Evolutionary conservation across 2,888 invertebrate genomes (phyloP).

Genomic region (Oasisia sp.): DNA sequence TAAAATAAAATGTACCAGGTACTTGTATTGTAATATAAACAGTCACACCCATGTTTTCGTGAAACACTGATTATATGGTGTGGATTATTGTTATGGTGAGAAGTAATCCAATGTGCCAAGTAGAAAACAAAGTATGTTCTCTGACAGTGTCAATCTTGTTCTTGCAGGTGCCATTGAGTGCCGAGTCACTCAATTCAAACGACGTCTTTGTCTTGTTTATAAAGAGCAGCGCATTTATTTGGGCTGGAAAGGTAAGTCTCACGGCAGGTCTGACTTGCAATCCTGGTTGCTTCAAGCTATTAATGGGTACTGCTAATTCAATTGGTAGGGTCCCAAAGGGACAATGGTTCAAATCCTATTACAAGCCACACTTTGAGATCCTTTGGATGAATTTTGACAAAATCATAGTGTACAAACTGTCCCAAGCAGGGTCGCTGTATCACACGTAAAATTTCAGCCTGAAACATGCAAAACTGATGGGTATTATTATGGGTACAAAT

Average conservation of each 20-base stretch:
- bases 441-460: too few relatives aligned
- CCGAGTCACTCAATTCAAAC: conserved; percentile 78
- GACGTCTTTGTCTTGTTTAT: conserved; percentile 86
- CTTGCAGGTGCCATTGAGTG: conserved; percentile 61
- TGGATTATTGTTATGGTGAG: too few relatives aligned
- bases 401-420: too few relatives aligned
- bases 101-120: too few relatives aligned
- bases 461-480: background rate
- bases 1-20: background rate
- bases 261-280: background rate
- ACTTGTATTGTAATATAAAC: too few relatives aligned
- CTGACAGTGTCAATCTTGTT: background rate
- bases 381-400: too few relatives aligned
- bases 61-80: too few relatives aligned
- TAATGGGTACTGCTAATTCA: too few relatives aligned
- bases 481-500: background rate
- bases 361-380: too few relatives aligned
- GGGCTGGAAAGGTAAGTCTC: conserved; percentile 80
- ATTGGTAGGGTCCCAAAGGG: too few relatives aligned
- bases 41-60: too few relatives aligned
- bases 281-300: background rate
- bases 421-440: too few relatives aligned
- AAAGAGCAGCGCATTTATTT: conserved; percentile 75
- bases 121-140: background rate
- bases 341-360: background rate